phyloP scores from a whole-genome alignment of 1,140 invertebrate species.

The Drosophila suzukii region DNA sequence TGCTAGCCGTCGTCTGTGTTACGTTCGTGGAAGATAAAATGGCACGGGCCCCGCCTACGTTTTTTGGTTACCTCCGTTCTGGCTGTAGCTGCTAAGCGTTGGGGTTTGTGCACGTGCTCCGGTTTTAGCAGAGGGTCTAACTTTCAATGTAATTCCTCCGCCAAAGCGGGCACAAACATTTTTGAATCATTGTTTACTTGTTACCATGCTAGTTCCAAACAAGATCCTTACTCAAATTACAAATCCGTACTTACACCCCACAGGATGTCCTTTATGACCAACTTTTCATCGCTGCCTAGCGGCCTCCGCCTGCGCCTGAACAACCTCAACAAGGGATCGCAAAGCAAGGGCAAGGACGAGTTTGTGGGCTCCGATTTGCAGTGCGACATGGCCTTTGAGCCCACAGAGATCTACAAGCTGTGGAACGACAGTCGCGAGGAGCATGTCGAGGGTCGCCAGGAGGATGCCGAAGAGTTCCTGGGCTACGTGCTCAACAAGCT shows the following conservation, averaged over 20 bases:
- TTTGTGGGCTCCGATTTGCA: constrained; percentile 74
- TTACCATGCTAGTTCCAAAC: not conserved
- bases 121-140: constrained; percentile 3
- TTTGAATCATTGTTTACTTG: not conserved
- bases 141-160: constrained; percentile 8
- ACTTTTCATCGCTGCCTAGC: constrained; percentile 88
- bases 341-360: constrained; percentile 84
- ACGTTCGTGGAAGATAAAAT: constrained; percentile 77
- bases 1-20: constrained; percentile 69
- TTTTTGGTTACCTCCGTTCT: constrained; percentile 52
- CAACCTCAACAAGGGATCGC: constrained; percentile 64
- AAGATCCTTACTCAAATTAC: no score
- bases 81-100: constrained; percentile 31
- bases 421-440: constrained; percentile 90
- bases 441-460: constrained; percentile 92
- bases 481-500: constrained; percentile 96
- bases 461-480: constrained; percentile 98
- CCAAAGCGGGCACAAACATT: constrained; percentile 42
- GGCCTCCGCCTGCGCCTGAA: constrained; percentile 85
- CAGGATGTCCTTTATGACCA: constrained; percentile 87
- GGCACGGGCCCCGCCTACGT: constrained; percentile 23
- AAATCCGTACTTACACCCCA: not conserved
- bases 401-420: constrained; percentile 92
- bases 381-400: constrained; percentile 90
- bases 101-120: constrained; percentile 49